phyloP scores from a whole-genome alignment of 1,140 invertebrate genomes.

The Drosophila azteca region DNA sequence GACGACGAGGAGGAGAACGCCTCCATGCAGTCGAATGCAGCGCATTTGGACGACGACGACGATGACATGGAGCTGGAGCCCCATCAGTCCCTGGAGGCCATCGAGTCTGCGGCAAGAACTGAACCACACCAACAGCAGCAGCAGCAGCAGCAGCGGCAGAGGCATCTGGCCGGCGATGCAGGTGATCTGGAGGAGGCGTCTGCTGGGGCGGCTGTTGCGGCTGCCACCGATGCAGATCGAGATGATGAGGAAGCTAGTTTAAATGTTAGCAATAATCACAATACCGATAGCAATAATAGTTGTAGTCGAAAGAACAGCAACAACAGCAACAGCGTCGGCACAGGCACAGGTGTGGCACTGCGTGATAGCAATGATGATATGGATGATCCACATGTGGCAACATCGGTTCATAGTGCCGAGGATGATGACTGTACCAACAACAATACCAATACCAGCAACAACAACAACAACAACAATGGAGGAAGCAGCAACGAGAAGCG shows the following conservation, averaged over 20 bases:
- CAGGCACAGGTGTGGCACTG: conserved; percentile 56
- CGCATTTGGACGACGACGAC: too few species aligned
- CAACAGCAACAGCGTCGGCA: conserved; percentile 44
- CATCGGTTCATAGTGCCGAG: conserved; percentile 36
- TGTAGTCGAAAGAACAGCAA: conserved; percentile 67
- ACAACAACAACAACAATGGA: conserved; percentile 44
- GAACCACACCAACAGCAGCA: conserved; percentile 39
- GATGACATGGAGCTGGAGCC: conserved; percentile 65
- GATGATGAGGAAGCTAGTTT: conserved; percentile 67
- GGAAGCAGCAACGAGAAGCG: conserved; percentile 51
- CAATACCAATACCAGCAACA: conserved; percentile 60
- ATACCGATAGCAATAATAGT: conserved; percentile 70
- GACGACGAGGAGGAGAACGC: conserved; percentile 68
- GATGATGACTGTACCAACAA: conserved; percentile 70
- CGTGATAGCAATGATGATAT: conserved; percentile 64
- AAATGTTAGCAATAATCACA: conserved; percentile 77
- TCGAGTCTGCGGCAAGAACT: conserved; percentile 55
- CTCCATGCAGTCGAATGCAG: conserved; percentile 70
- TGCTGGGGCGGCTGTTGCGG: conserved; percentile 16
- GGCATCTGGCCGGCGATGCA: conserved; percentile 30
- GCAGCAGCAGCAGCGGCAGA: conserved; percentile 19
- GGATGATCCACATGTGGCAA: conserved; percentile 45
- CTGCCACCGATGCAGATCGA: conserved; percentile 7
- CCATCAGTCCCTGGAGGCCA: conserved; percentile 22
- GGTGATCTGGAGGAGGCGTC: conserved; percentile 27